Percentiles rank a stretch among this genome's conserved stretches.
Evolutionary conservation across 2,797 vertebrate genomes (phyloP).

Genomic region (Sarcophilus harrisii): DNA sequence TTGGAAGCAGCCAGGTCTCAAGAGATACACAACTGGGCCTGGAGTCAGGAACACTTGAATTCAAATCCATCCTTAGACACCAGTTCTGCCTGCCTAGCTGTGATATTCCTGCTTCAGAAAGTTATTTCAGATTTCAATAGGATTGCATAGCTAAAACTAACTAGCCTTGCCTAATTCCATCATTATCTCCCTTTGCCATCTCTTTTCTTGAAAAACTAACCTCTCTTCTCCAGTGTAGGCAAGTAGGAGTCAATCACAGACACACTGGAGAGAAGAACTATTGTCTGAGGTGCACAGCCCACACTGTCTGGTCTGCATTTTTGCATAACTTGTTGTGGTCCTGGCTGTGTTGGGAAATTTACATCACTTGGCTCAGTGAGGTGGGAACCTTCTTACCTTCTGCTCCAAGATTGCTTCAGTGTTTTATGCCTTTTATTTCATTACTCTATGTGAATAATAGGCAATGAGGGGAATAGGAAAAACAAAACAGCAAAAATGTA

Average conservation of each 20-base stretch:
- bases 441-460: neutral
- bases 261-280: constrained; percentile 67
- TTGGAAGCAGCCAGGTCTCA: neutral
- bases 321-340: constrained; percentile 27
- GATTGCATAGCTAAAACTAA: constrained; percentile 14
- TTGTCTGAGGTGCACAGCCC: constrained; percentile 74
- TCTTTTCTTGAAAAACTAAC: constrained; percentile 58
- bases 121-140: constrained; percentile 28
- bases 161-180: constrained; percentile 62
- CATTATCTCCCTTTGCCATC: constrained; percentile 77
- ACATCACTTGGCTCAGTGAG: constrained; percentile 57
- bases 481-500: neutral
- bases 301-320: constrained; percentile 60
- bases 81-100: neutral
- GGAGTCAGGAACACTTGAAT: neutral
- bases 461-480: neutral
- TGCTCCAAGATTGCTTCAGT: neutral
- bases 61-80: neutral
- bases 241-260: constrained; percentile 67
- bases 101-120: neutral
- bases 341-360: constrained; percentile 14
- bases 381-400: constrained; percentile 33
- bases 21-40: neutral
- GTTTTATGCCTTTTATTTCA: neutral
- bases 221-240: constrained; percentile 64